phyloP scores from a whole-genome alignment of 2,888 invertebrate species.

The Halictus ligatus region DNA sequence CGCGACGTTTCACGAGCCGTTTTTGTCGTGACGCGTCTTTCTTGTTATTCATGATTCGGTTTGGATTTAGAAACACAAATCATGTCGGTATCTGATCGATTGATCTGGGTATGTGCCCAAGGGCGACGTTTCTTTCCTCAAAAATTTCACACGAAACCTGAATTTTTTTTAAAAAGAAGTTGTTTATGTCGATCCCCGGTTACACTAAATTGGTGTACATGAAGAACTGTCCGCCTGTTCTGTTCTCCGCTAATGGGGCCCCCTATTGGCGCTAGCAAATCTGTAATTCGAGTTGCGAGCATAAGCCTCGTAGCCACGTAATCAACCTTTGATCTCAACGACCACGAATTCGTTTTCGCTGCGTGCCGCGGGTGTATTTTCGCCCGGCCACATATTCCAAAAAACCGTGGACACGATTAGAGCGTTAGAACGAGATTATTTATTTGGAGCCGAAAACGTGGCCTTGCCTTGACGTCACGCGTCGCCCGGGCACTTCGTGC shows the following conservation, averaged over 20 bases:
- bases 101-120: too few relatives aligned
- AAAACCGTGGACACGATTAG: not conserved
- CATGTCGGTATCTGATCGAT: too few relatives aligned
- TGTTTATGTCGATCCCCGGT: too few relatives aligned
- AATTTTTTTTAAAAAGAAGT: too few relatives aligned
- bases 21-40: not conserved
- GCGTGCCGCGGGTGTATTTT: not conserved
- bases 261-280: not conserved
- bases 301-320: not conserved
- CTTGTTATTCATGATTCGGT: not conserved
- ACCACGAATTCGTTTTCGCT: not conserved
- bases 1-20: not conserved
- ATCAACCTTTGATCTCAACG: not conserved
- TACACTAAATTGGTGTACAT: too few relatives aligned
- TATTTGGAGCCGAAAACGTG: constrained; percentile 45
- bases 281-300: not conserved
- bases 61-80: too few relatives aligned
- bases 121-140: too few relatives aligned
- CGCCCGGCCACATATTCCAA: not conserved
- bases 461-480: constrained; percentile 29
- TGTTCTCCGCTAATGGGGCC: not conserved
- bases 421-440: constrained; percentile 39
- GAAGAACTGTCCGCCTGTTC: too few relatives aligned
- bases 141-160: too few relatives aligned
- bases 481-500: not conserved